Evolutionary conservation across 2,113 vertebrate genomes (phyloP), one percentile per base, ranked within the genome.

Genomic region (Spermophilus dauricus): DNA sequence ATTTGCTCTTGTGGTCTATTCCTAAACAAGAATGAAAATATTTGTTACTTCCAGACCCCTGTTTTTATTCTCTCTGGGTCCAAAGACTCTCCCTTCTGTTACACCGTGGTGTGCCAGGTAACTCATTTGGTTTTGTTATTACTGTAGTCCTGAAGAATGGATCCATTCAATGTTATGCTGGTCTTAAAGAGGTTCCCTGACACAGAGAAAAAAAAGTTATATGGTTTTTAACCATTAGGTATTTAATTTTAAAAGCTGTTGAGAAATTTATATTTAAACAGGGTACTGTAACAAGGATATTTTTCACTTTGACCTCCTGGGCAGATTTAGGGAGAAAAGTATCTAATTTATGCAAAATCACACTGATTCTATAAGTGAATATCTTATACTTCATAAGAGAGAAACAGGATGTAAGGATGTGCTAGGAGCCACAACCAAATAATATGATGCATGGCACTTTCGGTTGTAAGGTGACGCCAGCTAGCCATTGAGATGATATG

Each of bases 11-110:
- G 26, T 65, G 16, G 4, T n/a, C 92, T 94, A 91, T 86, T 83
- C 28, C 13, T 80, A 86, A 93, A 32, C 10, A 86, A 81, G 75
- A 76, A 91, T 61, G 61, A 84, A 91, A 80, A 70, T 65, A 56
- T 8, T 32, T 78, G 58, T 39, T 91, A 42, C 42, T 81, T 94
- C 85, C 67, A 92, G 70, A 61, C 8, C 8, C 72, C 61, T 58
- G 69, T 72, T 86, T 37, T 42, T 93, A 53, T 84, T 78, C 18
- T 89, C 5, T 81, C 69, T 77, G 65, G 32, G 42, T 67, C 18
- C 69, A 61, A 30, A 63, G 58, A 28, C 28, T 70, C 34, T 45
- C 53, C 77, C 83, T 88, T 96, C 61, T 91, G 86, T 89, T 51
- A 26, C 7, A 1, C 42, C 56, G 5, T 22, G 16, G 9, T 82